Evolutionary conservation across 2,797 vertebrate genomes (phyloP).

Genomic region (Enteromius treurensis): DNA sequence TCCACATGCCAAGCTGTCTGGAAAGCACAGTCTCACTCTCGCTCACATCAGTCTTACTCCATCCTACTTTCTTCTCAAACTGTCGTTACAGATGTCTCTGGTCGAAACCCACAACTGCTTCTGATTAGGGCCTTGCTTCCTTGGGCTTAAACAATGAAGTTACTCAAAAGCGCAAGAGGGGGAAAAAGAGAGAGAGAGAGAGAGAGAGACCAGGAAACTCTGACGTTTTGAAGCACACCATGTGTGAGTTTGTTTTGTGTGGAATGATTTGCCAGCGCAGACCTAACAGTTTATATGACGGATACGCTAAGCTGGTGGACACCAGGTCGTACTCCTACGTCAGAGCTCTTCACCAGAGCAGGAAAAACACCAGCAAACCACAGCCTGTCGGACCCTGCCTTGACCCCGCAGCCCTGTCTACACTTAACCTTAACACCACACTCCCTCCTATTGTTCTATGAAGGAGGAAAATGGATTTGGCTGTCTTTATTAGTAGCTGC

Average conservation of each 20-base stretch:
- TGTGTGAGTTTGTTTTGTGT: slow-evolving; percentile 71
- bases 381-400: slow-evolving; percentile 25
- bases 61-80: slow-evolving; percentile 45
- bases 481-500: neutral
- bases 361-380: neutral
- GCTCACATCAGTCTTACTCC: slow-evolving; percentile 3
- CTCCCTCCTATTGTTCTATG: neutral
- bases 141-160: slow-evolving; percentile 56
- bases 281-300: slow-evolving; percentile 56
- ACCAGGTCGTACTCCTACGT: slow-evolving; percentile 21
- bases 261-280: slow-evolving; percentile 42
- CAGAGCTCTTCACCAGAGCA: slow-evolving; percentile 13
- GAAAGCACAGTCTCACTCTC: slow-evolving; percentile 55
- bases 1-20: slow-evolving; percentile 67
- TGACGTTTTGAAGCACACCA: slow-evolving; percentile 68
- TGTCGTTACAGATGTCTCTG: slow-evolving; percentile 58
- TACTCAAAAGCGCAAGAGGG: slow-evolving; percentile 42
- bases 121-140: slow-evolving; percentile 57
- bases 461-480: neutral
- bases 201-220: slow-evolving; percentile 69
- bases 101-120: slow-evolving; percentile 67
- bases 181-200: slow-evolving; percentile 5
- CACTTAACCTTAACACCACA: neutral
- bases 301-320: slow-evolving; percentile 20
- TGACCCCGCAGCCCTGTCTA: neutral